These are phyloP conservation scores for Prunella fulvescens DNA, from an alignment of 2,113 vertebrate genomes.

Conservation along the genomic window DNA sequence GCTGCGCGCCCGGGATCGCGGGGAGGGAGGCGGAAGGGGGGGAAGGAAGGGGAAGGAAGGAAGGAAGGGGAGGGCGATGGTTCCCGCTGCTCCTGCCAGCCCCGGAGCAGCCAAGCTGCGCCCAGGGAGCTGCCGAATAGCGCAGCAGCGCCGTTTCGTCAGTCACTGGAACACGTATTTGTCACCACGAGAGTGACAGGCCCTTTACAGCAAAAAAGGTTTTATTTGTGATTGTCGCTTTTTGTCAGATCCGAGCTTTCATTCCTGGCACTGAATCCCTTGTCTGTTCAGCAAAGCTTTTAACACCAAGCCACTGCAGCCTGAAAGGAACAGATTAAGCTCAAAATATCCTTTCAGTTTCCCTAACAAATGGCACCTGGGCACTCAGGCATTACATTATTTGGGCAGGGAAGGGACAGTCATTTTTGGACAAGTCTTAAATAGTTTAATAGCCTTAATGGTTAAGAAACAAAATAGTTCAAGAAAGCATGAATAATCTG, in stretches of 20 bases:
- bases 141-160: neutral
- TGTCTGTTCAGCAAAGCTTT: neutral
- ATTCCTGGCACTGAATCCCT: neutral
- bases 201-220: neutral
- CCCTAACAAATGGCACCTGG: neutral
- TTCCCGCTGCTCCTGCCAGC: neutral
- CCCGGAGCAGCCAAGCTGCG: rapidly evolving
- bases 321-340: neutral
- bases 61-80: no score
- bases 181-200: neutral
- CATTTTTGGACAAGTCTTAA: neutral
- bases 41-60: no score
- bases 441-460: neutral
- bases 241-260: neutral
- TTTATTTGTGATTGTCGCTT: neutral
- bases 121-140: neutral
- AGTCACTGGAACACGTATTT: rapidly evolving
- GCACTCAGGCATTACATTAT: neutral
- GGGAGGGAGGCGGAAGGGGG: neutral
- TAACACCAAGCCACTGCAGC: neutral
- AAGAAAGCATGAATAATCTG: neutral
- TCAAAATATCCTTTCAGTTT: neutral
- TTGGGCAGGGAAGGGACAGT: neutral
- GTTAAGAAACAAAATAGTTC: neutral
- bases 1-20: neutral